These are phyloP conservation scores for Chromis chromis DNA, from an alignment of 2,797 vertebrate genomes.

Conservation along the genomic window DNA sequence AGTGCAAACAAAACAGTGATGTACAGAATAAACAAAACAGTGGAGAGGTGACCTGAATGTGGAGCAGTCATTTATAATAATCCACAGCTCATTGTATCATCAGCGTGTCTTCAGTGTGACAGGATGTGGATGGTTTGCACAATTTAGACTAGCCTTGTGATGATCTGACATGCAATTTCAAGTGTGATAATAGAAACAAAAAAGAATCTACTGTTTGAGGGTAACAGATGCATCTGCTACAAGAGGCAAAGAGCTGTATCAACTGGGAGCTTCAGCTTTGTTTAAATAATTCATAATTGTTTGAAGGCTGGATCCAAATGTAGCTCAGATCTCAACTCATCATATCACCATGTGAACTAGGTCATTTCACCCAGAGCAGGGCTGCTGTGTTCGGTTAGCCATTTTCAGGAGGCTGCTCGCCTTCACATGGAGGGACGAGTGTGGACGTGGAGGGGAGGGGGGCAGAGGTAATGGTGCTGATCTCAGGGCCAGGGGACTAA, in stretches of 20 bases:
- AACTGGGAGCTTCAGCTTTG: slow-evolving; percentile 39
- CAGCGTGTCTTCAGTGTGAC: background rate
- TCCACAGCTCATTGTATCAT: background rate
- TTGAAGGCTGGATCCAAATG: slow-evolving; percentile 59
- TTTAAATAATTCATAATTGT: slow-evolving; percentile 66
- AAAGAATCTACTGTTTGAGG: background rate
- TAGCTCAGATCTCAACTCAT: slow-evolving; percentile 65
- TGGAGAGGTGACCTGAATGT: background rate
- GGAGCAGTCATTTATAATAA: slow-evolving; percentile 2
- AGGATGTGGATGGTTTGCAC: background rate
- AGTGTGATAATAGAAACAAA: background rate
- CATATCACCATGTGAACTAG: slow-evolving; percentile 73
- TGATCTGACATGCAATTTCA: background rate
- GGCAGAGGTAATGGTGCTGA: slow-evolving; percentile 17
- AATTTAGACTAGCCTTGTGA: background rate
- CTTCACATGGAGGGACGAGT: slow-evolving; percentile 10
- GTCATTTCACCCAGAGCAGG: slow-evolving; percentile 57
- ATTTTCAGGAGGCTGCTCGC: slow-evolving; percentile 20
- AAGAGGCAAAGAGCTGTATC: slow-evolving; percentile 6
- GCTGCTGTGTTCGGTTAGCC: slow-evolving; percentile 35
- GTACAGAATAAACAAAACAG: background rate
- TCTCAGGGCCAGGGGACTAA: slow-evolving; percentile 28
- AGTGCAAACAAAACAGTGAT: slow-evolving; percentile 15
- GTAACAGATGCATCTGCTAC: slow-evolving; percentile 8
- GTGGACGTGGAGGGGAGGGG: background rate